phyloP scores from a whole-genome alignment of 2,888 invertebrate genomes.

The Ellobium chinense region DNA sequence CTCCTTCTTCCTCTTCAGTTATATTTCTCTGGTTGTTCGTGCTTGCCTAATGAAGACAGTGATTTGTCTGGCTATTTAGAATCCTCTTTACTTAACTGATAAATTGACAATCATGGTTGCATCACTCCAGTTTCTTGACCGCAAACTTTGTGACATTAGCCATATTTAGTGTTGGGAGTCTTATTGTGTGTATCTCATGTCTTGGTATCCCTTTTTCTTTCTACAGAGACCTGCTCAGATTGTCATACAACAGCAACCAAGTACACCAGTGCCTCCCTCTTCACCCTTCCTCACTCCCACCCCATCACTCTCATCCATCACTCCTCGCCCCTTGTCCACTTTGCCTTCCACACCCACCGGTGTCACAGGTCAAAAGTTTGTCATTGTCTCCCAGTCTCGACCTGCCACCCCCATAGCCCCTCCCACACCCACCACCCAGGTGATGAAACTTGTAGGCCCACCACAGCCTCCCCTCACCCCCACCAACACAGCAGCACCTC shows the following conservation, averaged over 20 bases:
- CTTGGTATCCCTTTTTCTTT: conserved; percentile 38
- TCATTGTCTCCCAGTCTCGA: conserved; percentile 70
- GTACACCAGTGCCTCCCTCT: conserved; percentile 46
- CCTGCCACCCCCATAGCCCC: conserved; percentile 53
- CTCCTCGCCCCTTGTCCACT: conserved; percentile 27
- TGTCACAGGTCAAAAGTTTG: conserved; percentile 64
- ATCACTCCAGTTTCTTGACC: too few relatives aligned
- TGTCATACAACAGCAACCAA: conserved; percentile 63
- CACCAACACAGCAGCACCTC: conserved; percentile 35
- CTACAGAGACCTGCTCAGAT: conserved; percentile 60
- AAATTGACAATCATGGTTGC: too few relatives aligned
- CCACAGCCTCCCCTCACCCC: conserved; percentile 44
- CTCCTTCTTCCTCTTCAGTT: too few relatives aligned
- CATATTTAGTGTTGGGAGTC: too few relatives aligned
- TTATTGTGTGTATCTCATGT: too few relatives aligned
- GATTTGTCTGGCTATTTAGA: too few relatives aligned
- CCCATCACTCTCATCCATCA: conserved; percentile 25
- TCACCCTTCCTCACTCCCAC: conserved; percentile 41
- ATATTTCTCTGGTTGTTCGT: too few relatives aligned
- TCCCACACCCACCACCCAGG: conserved; percentile 55
- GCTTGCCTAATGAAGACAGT: too few relatives aligned
- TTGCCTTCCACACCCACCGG: conserved; percentile 53
- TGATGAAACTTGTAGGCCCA: conserved; percentile 63
- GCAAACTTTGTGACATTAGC: too few relatives aligned
- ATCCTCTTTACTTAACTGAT: too few relatives aligned